phyloP scores from a whole-genome alignment of 2,113 vertebrate genomes.

The Peucedramus taeniatus region DNA sequence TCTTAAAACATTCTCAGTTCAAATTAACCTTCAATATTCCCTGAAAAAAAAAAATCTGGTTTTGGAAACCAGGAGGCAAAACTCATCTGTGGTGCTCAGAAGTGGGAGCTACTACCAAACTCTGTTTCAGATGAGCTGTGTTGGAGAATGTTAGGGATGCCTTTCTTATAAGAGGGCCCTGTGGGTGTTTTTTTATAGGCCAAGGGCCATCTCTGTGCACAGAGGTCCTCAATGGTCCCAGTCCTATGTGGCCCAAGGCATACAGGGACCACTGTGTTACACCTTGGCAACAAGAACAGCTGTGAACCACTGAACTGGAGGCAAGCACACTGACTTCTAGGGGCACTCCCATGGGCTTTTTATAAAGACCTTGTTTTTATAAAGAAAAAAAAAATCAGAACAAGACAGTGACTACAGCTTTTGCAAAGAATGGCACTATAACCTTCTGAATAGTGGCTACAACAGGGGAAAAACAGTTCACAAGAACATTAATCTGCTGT shows the following conservation, averaged over 20 bases:
- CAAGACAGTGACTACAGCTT: neutral
- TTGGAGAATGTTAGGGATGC: neutral
- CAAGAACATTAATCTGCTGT: neutral
- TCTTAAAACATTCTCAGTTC: neutral
- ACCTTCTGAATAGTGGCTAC: neutral
- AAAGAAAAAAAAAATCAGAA: neutral
- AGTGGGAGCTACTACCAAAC: neutral
- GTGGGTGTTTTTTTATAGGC: neutral
- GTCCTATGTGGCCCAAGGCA: fast-evolving
- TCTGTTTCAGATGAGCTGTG: neutral
- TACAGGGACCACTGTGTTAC: neutral
- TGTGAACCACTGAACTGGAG: fast-evolving
- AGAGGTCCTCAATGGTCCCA: neutral
- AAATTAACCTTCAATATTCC: neutral
- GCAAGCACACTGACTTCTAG: neutral
- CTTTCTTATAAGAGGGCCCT: neutral
- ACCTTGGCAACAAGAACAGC: neutral
- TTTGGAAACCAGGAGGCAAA: neutral
- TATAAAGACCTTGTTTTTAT: neutral
- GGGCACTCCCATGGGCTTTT: neutral
- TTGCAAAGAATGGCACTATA: neutral
- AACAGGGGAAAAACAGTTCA: neutral
- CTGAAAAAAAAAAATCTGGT: fast-evolving
- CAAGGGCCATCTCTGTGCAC: neutral
- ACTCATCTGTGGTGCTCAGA: neutral